A percentile compares a stretch with the other conserved stretches of the same genome.
phyloP scores from a whole-genome alignment of 2,888 invertebrate genomes.

The Plebejus melissa region DNA sequence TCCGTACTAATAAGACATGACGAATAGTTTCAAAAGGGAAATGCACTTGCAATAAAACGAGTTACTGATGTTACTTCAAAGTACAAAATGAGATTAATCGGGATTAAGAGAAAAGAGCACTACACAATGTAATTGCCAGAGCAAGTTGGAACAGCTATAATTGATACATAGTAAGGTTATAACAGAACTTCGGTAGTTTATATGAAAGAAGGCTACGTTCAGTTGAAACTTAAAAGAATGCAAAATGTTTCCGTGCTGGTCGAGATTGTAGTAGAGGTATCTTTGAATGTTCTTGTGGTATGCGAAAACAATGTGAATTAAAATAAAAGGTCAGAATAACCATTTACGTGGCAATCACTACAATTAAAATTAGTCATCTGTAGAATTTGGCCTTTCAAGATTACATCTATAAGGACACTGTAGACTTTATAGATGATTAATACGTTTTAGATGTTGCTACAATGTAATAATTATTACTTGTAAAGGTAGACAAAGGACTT shows the following conservation, averaged over 20 bases:
- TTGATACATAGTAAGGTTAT: neutral
- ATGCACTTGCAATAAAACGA: neutral
- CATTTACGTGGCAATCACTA: neutral
- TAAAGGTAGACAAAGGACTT: neutral
- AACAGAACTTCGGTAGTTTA: neutral
- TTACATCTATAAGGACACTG: neutral
- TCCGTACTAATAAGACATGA: neutral
- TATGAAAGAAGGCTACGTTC: neutral
- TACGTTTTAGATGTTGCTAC: neutral
- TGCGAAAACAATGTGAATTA: neutral
- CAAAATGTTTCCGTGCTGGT: neutral
- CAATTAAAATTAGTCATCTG: neutral
- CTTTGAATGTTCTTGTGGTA: neutral
- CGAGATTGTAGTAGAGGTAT: neutral
- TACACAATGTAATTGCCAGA: neutral
- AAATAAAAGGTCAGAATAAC: neutral
- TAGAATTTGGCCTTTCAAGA: conserved; percentile 9
- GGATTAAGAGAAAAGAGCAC: no score
- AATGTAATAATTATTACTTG: neutral
- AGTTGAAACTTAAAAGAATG: neutral
- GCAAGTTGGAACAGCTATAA: neutral
- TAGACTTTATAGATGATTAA: neutral
- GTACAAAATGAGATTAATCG: no score
- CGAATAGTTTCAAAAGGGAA: neutral
- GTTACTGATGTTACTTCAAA: neutral